These are phyloP conservation scores for Neofelis nebulosa DNA, from an alignment of 2,113 vertebrate species.

Conservation along the genomic window DNA sequence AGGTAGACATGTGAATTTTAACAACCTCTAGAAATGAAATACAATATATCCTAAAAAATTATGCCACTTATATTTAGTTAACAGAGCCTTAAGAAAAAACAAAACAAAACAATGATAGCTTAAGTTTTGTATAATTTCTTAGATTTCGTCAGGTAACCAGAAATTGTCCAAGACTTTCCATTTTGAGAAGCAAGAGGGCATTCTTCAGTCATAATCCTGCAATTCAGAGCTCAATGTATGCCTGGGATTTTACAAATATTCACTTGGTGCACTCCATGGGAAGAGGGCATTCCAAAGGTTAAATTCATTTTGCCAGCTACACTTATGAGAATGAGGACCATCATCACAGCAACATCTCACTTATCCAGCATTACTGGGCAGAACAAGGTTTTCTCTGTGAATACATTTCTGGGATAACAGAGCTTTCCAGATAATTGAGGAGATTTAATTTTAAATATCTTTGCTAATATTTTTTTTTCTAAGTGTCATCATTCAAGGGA, in stretches of 20 bases:
- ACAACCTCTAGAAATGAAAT: conserved; percentile 8
- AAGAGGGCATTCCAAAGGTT: neutral
- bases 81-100: neutral
- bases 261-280: neutral
- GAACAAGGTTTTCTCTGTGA: neutral
- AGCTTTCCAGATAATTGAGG: neutral
- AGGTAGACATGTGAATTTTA: neutral
- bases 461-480: neutral
- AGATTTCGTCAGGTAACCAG: neutral
- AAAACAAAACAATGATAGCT: neutral
- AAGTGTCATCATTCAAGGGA: neutral
- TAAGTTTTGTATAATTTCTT: neutral
- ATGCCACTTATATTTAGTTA: neutral
- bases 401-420: neutral
- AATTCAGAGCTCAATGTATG: neutral
- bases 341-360: neutral
- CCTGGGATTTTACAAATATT: neutral
- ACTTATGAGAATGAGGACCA: neutral
- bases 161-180: neutral
- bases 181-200: neutral
- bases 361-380: neutral
- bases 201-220: neutral
- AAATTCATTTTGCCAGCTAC: neutral
- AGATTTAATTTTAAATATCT: neutral
- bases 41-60: neutral